A percentile compares a stretch with the other conserved stretches of the same genome.
Evolutionary conservation across 2,113 vertebrate species (phyloP).

Genomic region (Pachycephala philippinensis): DNA sequence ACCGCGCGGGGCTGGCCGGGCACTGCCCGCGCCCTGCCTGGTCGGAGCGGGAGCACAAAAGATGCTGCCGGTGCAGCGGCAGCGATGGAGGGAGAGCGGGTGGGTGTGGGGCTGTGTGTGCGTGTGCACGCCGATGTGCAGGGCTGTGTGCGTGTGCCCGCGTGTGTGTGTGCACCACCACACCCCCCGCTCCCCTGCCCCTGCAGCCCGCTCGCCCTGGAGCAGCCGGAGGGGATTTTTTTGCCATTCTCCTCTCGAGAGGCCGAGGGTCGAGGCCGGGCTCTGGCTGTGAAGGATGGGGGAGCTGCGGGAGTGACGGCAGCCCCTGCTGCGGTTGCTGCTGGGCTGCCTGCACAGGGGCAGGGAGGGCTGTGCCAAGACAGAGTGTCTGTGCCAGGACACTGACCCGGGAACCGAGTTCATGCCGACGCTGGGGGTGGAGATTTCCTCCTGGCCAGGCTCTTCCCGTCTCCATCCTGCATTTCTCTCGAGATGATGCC

Average conservation of each 20-base stretch:
- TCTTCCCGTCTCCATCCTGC: not conserved
- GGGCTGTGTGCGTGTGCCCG: not conserved
- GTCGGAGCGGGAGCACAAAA: conserved; percentile 14
- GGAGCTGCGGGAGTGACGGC: not conserved
- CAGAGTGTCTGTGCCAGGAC: not conserved
- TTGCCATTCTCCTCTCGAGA: not conserved
- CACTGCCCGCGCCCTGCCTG: not conserved
- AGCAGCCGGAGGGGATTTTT: not conserved
- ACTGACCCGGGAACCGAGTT: not conserved
- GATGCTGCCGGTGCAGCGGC: not conserved
- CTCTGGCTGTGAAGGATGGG: not conserved
- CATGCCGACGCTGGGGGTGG: not conserved
- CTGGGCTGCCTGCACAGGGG: not conserved
- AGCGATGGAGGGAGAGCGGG: not conserved
- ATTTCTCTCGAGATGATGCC: not conserved
- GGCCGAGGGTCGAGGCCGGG: not conserved
- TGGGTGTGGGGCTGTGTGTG: not conserved
- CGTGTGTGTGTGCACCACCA: not conserved
- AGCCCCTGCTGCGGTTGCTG: not conserved
- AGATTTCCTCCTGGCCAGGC: not conserved
- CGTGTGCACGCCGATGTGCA: not conserved
- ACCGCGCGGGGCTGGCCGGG: not conserved
- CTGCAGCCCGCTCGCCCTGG: not conserved
- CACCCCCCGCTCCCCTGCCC: not conserved
- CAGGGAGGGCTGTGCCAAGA: not conserved